Conservation (phyloP, 2,888 invertebrate species). For the Phortica magna region DNA sequence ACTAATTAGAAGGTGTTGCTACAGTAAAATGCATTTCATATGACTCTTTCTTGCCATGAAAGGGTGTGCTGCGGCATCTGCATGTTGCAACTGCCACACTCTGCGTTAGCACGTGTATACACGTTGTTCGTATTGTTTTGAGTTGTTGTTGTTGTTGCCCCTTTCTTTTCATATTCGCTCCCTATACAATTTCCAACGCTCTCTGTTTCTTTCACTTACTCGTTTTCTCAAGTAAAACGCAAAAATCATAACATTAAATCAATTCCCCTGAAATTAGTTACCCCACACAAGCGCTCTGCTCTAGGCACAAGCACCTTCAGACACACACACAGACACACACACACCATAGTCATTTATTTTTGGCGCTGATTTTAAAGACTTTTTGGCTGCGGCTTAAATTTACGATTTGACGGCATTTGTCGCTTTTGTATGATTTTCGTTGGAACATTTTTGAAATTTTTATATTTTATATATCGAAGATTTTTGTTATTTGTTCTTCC, state of each 20-base stretch:
- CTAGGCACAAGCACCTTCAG: too few species aligned
- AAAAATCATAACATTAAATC: constrained; percentile 59
- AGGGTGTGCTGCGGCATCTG: constrained; percentile 38
- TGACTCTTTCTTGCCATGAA: not conserved
- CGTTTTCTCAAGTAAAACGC: constrained; percentile 9
- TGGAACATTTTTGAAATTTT: constrained; percentile 24
- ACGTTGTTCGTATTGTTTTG: constrained; percentile 28
- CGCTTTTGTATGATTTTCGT: not conserved
- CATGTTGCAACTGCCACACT: constrained; percentile 54
- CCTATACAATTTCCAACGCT: too few species aligned
- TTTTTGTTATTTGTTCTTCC: not conserved
- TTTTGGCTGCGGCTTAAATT: constrained; percentile 25
- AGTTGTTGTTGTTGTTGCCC: constrained; percentile 1
- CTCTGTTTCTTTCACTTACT: not conserved
- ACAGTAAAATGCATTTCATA: constrained; percentile 12
- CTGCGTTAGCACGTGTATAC: constrained; percentile 10
- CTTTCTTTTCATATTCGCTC: not conserved
- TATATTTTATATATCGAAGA: not conserved
- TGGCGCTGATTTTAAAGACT: constrained; percentile 42
- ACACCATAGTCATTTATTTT: constrained; percentile 51
- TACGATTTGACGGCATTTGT: constrained; percentile 17
- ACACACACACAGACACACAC: not conserved
- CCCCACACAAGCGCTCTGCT: constrained; percentile 24
- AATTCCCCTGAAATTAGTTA: constrained; percentile 58
- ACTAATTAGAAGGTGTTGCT: constrained; percentile 64